These are phyloP conservation scores for Athalia cordata DNA, from an alignment of 2,888 invertebrate genomes.

Conservation along the genomic window DNA sequence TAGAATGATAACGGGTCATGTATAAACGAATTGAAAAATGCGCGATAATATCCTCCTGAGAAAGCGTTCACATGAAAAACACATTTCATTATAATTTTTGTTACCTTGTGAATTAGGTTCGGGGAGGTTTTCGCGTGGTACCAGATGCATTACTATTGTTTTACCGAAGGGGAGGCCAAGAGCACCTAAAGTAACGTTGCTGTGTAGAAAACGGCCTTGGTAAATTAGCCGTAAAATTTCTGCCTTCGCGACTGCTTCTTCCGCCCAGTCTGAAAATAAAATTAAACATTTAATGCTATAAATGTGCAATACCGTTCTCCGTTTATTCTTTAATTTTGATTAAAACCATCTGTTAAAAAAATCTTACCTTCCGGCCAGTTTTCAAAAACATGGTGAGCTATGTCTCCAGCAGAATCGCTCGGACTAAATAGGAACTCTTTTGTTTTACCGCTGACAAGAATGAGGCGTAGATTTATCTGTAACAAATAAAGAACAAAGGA, in stretches of 20 bases:
- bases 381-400: constrained; percentile 99
- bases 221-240: constrained; percentile 99
- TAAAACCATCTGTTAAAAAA: not conserved
- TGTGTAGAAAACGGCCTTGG: constrained; percentile 99
- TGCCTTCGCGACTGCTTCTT: constrained; percentile 96
- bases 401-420: constrained; percentile 97
- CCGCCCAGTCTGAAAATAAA: constrained; percentile 91
- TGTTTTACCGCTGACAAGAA: constrained; percentile 99
- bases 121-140: constrained; percentile 98
- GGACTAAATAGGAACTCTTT: constrained; percentile 99
- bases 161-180: constrained; percentile 97
- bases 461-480: constrained; percentile 98
- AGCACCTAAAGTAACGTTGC: constrained; percentile 98
- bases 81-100: constrained; percentile 15
- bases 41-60: not conserved
- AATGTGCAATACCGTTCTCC: not conserved
- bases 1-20: constrained; percentile 21
- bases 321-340: not conserved
- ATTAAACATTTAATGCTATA: not conserved
- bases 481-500: constrained; percentile 73
- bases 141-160: constrained; percentile 99
- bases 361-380: constrained; percentile 98
- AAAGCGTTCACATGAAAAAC: not conserved
- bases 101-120: constrained; percentile 98
- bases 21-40: not conserved